Conservation (phyloP, 2,888 invertebrate species). For the Tipula confusa region DNA sequence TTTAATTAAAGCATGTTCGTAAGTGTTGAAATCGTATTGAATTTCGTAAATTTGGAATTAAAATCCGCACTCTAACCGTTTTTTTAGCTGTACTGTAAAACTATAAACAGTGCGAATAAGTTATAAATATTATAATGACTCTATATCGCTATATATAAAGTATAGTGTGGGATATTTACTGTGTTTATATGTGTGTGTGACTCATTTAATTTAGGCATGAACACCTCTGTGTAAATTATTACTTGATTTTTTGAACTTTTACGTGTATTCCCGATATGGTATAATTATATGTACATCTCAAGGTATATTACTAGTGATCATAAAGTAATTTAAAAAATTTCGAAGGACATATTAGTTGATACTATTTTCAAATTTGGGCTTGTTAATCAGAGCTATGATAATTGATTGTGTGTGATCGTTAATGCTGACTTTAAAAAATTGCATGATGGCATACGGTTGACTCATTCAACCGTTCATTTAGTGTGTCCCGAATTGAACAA, state of each 20-base stretch:
- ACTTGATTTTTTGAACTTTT: constrained; percentile 25
- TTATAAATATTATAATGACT: not conserved
- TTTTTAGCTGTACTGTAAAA: not conserved
- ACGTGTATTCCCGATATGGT: not conserved
- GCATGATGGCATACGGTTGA: no score
- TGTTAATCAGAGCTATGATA: no score
- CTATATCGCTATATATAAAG: not conserved
- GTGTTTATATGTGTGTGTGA: no score
- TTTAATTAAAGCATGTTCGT: not conserved
- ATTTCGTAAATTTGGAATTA: not conserved
- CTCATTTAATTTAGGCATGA: not conserved
- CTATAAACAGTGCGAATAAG: not conserved
- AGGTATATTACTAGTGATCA: not conserved
- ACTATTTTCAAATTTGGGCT: no score
- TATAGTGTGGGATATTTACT: not conserved
- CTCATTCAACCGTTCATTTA: no score
- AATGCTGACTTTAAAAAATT: no score
- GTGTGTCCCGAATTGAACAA: no score
- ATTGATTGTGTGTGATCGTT: no score
- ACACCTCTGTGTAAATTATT: not conserved
- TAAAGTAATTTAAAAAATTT: not conserved
- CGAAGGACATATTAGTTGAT: no score
- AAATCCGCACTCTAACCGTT: not conserved
- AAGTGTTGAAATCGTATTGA: not conserved
- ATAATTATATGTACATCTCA: not conserved